Evolutionary conservation across 53 echinoderm and acorn worm genomes (phyloP).

Genomic region (Holothuria leucospilota): DNA sequence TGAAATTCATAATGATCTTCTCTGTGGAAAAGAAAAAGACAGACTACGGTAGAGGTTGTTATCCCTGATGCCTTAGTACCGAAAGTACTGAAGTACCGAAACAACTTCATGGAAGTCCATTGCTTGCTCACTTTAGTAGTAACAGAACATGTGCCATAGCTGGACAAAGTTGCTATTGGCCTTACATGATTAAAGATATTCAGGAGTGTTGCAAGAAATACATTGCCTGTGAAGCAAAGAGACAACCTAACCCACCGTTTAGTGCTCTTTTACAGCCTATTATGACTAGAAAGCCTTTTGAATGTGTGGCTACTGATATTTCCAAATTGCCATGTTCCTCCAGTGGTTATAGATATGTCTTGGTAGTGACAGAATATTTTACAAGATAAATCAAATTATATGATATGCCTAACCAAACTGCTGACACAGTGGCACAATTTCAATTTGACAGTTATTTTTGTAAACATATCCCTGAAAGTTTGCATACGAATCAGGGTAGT

Average conservation of each 20-base stretch:
- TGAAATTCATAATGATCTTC: too few relatives aligned
- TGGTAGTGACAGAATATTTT: constrained; percentile 71
- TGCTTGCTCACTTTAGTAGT: neutral
- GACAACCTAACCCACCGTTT: neutral
- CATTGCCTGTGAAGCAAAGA: neutral
- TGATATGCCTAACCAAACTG: neutral
- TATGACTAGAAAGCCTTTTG: neutral
- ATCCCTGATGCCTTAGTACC: neutral
- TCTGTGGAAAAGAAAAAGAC: neutral
- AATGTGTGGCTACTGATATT: neutral
- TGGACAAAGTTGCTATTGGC: constrained; percentile 26
- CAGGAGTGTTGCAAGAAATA: neutral
- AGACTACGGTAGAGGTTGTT: neutral
- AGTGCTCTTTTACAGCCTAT: neutral
- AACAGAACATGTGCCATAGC: constrained; percentile 29
- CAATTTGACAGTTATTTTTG: constrained; percentile 52
- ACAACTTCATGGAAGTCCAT: neutral
- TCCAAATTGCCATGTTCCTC: neutral
- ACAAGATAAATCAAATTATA: neutral
- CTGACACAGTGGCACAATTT: constrained; percentile 13
- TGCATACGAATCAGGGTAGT: constrained; percentile 54
- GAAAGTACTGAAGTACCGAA: too few relatives aligned
- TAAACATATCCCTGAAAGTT: constrained; percentile 45
- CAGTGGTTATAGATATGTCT: constrained; percentile 46
- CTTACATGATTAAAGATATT: neutral